These are phyloP conservation scores for Physella acuta DNA, from an alignment of 1,140 invertebrate species.

Conservation along the genomic window DNA sequence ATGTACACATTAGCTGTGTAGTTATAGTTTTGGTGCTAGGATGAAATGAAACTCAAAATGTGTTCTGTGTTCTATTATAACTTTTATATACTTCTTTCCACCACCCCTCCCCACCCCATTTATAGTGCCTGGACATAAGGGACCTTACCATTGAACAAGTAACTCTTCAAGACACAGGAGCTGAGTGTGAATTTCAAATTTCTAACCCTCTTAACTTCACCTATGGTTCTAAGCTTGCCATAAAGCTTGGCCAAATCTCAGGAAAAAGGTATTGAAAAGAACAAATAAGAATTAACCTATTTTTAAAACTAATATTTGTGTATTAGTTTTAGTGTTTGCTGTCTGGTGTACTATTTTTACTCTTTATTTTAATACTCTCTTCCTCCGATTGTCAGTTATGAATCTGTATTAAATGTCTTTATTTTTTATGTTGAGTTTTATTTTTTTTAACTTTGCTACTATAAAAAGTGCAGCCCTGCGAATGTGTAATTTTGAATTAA, in stretches of 20 bases:
- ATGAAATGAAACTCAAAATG: no score
- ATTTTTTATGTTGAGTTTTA: background rate
- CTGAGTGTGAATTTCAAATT: constrained; percentile 68
- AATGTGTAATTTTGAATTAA: background rate
- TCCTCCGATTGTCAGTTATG: background rate
- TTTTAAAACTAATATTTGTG: no score
- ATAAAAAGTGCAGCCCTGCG: background rate
- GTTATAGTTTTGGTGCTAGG: no score
- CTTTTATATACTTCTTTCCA: no score
- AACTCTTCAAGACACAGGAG: constrained; percentile 62
- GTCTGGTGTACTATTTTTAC: no score
- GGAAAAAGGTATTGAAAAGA: constrained; percentile 38
- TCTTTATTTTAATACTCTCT: background rate
- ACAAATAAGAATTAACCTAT: no score
- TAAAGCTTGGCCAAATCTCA: constrained; percentile 66
- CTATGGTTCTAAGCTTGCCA: constrained; percentile 77
- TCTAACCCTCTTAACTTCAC: constrained; percentile 65
- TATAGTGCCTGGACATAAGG: constrained; percentile 76
- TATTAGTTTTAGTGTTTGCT: no score
- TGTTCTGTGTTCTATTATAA: no score
- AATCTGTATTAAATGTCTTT: background rate
- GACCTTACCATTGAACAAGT: constrained; percentile 69
- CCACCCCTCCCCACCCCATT: no score
- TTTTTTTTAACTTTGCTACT: background rate
- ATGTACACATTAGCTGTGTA: no score